These are phyloP conservation scores for Chamaetylas fuelleborni DNA, from an alignment of 2,113 vertebrate genomes.

Conservation along the genomic window DNA sequence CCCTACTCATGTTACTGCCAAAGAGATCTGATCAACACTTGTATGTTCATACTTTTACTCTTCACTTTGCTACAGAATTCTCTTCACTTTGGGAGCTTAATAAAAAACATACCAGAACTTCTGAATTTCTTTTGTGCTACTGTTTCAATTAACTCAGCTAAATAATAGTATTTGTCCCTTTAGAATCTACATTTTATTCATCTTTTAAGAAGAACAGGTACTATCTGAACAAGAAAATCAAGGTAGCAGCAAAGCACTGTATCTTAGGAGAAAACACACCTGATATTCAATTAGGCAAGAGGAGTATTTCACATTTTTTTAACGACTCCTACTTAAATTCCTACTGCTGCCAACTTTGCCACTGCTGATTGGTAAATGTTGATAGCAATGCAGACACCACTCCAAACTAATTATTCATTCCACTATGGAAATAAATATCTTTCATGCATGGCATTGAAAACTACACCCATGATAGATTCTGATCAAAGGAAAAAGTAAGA, in stretches of 20 bases:
- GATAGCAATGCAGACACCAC: background rate
- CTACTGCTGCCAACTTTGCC: background rate
- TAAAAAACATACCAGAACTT: rapidly evolving
- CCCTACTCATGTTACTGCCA: background rate
- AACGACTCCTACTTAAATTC: background rate
- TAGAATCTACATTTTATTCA: background rate
- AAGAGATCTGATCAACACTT: background rate
- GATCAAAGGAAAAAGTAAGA: background rate
- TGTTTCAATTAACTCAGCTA: background rate
- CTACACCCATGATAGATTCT: background rate
- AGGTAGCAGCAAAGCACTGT: background rate
- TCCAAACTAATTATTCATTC: background rate
- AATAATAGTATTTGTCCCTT: background rate
- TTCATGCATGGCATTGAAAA: background rate
- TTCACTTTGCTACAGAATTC: background rate
- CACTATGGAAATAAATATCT: background rate
- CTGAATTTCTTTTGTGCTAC: background rate
- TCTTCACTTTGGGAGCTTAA: background rate
- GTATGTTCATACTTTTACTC: background rate
- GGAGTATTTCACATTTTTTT: background rate
- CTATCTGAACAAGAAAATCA: background rate
- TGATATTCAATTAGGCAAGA: background rate
- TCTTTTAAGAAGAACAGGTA: background rate
- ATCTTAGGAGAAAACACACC: background rate
- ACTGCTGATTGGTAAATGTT: background rate